phyloP scores from a whole-genome alignment of 2,113 vertebrate genomes.

The Mirounga angustirostris region DNA sequence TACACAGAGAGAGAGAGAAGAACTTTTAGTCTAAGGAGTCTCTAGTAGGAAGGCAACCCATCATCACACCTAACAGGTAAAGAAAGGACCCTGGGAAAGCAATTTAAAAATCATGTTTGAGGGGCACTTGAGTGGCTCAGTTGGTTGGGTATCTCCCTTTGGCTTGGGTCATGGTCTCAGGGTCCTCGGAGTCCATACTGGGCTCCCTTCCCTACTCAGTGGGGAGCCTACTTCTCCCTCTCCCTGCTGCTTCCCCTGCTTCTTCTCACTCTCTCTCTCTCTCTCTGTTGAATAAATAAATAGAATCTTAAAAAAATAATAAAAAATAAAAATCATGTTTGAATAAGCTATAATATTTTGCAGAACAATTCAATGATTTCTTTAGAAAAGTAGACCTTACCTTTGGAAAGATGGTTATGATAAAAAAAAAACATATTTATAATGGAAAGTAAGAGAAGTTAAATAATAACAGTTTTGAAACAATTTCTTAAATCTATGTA shows the following conservation, averaged over 20 bases:
- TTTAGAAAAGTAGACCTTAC: background rate
- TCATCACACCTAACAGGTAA: background rate
- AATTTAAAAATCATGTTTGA: background rate
- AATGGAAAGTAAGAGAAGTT: background rate
- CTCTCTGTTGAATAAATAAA: background rate
- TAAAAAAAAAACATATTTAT: background rate
- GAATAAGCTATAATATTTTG: background rate
- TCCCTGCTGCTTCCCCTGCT: background rate
- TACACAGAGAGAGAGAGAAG: background rate
- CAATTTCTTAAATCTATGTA: background rate
- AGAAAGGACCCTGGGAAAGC: fast-evolving
- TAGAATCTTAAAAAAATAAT: background rate
- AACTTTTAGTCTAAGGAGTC: background rate
- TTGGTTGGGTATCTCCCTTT: background rate
- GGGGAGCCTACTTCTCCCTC: background rate
- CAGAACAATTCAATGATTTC: background rate
- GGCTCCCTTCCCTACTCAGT: background rate
- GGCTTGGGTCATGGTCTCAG: background rate
- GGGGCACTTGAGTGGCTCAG: background rate
- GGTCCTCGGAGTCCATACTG: background rate
- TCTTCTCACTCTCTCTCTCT: background rate
- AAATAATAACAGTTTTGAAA: background rate
- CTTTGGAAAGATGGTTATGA: background rate
- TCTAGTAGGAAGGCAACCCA: background rate
- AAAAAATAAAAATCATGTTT: background rate